These are phyloP conservation scores for Phyllopteryx taeniolatus DNA, from an alignment of 2,113 vertebrate species.

Conservation along the genomic window DNA sequence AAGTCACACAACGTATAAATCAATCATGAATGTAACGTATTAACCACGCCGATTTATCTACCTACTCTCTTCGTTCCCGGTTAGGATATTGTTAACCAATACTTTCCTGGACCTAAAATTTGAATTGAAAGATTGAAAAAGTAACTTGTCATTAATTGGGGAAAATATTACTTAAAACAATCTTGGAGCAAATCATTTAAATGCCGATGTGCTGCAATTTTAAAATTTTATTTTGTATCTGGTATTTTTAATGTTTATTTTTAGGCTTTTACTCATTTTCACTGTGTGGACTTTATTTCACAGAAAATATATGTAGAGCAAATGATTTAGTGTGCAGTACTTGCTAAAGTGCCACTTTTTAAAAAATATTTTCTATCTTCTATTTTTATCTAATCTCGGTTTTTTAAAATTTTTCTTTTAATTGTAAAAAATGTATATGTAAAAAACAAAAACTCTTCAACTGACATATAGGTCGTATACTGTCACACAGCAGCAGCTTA, in stretches of 20 bases:
- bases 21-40: neutral
- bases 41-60: neutral
- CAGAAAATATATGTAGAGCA: too few species aligned
- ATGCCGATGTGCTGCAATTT: neutral
- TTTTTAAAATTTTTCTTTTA: neutral
- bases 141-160: neutral
- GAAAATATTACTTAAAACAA: neutral
- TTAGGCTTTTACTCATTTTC: too few species aligned
- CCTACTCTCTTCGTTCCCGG: neutral
- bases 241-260: too few species aligned
- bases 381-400: too few species aligned
- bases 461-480: too few species aligned
- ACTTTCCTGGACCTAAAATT: neutral
- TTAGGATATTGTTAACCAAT: neutral
- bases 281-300: too few species aligned
- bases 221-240: neutral
- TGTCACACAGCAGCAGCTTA: conserved; percentile 6
- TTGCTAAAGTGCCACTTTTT: neutral
- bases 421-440: too few species aligned
- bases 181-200: too few species aligned
- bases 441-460: too few species aligned
- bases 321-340: neutral
- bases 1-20: neutral
- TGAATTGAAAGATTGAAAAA: neutral
- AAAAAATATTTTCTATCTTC: neutral